Percentiles rank a stretch among this genome's conserved stretches.
Evolutionary conservation across 23 tunicate species (phyloP).

Genomic region (Trididemnum miniatum): DNA sequence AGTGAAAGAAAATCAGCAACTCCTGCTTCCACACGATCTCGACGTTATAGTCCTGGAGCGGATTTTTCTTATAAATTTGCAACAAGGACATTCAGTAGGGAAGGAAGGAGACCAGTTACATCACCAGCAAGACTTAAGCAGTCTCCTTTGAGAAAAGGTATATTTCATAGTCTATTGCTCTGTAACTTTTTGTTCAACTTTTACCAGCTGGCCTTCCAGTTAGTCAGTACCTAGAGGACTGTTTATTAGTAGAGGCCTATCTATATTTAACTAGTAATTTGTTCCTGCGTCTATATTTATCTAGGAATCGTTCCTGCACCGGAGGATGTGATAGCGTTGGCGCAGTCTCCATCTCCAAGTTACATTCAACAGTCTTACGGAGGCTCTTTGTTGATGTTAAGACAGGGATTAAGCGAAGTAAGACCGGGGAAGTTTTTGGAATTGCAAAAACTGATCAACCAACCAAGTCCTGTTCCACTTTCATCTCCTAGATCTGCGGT

Average conservation of each 20-base stretch:
- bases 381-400: slow-evolving; percentile 45
- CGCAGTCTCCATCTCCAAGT: slow-evolving; percentile 51
- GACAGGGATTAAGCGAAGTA: slow-evolving; percentile 23
- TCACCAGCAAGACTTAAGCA: slow-evolving; percentile 5
- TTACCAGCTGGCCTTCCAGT: too few relatives aligned
- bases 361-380: slow-evolving; percentile 38
- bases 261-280: too few relatives aligned
- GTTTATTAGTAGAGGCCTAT: too few relatives aligned
- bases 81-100: slow-evolving; percentile 49
- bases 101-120: slow-evolving; percentile 36
- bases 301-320: too few relatives aligned
- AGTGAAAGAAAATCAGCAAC: slow-evolving; percentile 43
- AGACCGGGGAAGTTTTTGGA: slow-evolving; percentile 42
- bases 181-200: too few relatives aligned
- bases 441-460: slow-evolving; percentile 27
- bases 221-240: too few relatives aligned
- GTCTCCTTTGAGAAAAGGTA: not conserved
- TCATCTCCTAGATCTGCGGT: slow-evolving; percentile 8
- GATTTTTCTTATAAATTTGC: slow-evolving; percentile 54
- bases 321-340: slow-evolving; percentile 54
- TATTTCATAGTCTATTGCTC: not conserved
- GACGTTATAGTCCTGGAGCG: slow-evolving; percentile 40
- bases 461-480: slow-evolving; percentile 8
- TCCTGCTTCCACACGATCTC: not conserved
- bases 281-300: too few relatives aligned